Base-by-base conservation (phyloP, 2,888 invertebrate genomes). In the Pheosia tremula region DNA sequence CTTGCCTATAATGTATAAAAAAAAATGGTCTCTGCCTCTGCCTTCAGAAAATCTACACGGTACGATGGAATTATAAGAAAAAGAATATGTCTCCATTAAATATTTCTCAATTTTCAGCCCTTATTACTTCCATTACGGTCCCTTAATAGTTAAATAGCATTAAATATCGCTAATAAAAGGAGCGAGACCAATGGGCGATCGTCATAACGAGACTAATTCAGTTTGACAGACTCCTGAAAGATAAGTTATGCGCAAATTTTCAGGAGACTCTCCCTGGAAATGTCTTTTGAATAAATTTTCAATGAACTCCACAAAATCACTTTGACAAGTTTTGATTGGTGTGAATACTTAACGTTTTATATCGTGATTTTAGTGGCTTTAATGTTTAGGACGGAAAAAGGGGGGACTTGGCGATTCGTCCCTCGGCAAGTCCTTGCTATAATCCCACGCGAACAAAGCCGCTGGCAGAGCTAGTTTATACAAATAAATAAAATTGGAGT, bases 261-360 rank as follows among this genome's bases (percentile, higher is more conserved):
- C 68, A 77, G 72, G 77, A 58, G 68, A 84, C 84, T 36, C 85
- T 84, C 83, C 36, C 45, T 11, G 0, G 9, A 37, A 37, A 24
- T 85, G 86, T 88, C 89, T 85, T 86, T 89, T 90, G 86, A 88
- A 86, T 87, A 87, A 89, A 89, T 88, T 89, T 88, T 86, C 84
- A 85, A 87, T 87, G 84, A 87, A 86, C 81, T 88, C 82, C 80
- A 77, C 78, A 85, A 87, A 90, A 87, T 83, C 85, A 89, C 83
- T 88, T 90, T 84, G 80, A 77, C 79, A 87, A 90, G 82, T 90
- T 87, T 81, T 86, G 86, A 89, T 89, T 88, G 86, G 86, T 82
- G 85, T 68, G 82, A 85, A 87, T 87, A 83, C 80, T 84, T 81
- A 70, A 77, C 71, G 79, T 78, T 72, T 74, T 68, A 64, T 72